A percentile compares a stretch with the other conserved stretches of the same genome.
phyloP scores from a whole-genome alignment of 2,888 invertebrate genomes.

The Caenorhabditis parvicauda region DNA sequence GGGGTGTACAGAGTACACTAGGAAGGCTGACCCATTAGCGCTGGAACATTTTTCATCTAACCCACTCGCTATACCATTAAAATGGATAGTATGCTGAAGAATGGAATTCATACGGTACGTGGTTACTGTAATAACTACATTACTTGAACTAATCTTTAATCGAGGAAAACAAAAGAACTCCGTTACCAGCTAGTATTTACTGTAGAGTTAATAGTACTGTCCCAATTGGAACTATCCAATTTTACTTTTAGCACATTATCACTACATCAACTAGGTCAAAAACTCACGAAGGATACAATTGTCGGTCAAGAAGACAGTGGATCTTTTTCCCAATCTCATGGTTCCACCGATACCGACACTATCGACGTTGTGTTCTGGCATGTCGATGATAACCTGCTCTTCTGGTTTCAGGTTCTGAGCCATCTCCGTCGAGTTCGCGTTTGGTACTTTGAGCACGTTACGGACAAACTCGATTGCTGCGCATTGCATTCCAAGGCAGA shows the following conservation, averaged over 20 bases:
- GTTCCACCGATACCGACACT: slow-evolving; percentile 82
- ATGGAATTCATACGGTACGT: too few species aligned
- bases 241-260: too few species aligned
- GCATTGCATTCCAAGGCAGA: slow-evolving; percentile 95
- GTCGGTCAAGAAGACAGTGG: slow-evolving; percentile 75
- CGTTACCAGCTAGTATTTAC: too few species aligned
- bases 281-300: slow-evolving; percentile 64
- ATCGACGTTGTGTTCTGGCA: slow-evolving; percentile 95
- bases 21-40: too few species aligned
- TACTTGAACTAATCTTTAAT: too few species aligned
- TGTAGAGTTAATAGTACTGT: too few species aligned
- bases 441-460: slow-evolving; percentile 76
- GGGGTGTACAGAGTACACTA: too few species aligned
- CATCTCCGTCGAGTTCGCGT: slow-evolving; percentile 85
- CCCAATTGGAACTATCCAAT: background rate
- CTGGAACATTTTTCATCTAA: too few species aligned
- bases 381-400: slow-evolving; percentile 72
- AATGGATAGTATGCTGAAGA: too few species aligned
- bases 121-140: too few species aligned
- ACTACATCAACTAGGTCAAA: background rate
- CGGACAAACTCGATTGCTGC: slow-evolving; percentile 91
- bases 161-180: too few species aligned
- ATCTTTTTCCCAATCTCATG: slow-evolving; percentile 92
- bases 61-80: too few species aligned
- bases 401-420: slow-evolving; percentile 66